These are phyloP conservation scores for Aphelocoma californica DNA, from an alignment of 2,797 vertebrate species.

Conservation along the genomic window DNA sequence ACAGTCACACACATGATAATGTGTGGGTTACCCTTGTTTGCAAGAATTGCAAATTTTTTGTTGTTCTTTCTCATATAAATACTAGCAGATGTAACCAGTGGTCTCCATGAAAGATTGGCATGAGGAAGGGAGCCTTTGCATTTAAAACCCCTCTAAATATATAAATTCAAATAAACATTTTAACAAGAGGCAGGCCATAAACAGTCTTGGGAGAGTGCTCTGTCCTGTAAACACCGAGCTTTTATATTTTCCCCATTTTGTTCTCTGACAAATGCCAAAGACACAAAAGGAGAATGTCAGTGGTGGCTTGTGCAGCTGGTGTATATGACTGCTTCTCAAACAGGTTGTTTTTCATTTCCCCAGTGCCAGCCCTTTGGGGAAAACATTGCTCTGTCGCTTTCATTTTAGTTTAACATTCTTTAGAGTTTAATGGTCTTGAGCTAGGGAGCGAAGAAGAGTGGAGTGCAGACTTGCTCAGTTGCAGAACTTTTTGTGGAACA, in stretches of 20 bases:
- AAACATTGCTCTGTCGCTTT: not conserved
- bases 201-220: not conserved
- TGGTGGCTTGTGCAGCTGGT: not conserved
- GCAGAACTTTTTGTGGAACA: not conserved
- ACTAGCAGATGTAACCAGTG: constrained; percentile 55
- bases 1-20: constrained; percentile 22
- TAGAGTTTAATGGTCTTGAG: not conserved
- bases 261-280: not conserved
- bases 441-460: not conserved
- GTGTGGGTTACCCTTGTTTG: constrained; percentile 55
- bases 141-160: constrained; percentile 40
- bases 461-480: not conserved
- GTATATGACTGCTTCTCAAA: not conserved
- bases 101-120: not conserved
- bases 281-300: not conserved
- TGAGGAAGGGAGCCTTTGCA: constrained; percentile 7
- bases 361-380: not conserved
- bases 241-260: not conserved
- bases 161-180: constrained; percentile 39
- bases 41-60: constrained; percentile 63
- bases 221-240: not conserved
- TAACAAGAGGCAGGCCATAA: not conserved
- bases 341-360: not conserved
- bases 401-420: not conserved
- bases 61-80: constrained; percentile 52